Evolutionary conservation across 2,888 invertebrate species (phyloP), one percentile per base, ranked within the genome.

Genomic region (Meteorus cinctellus): DNA sequence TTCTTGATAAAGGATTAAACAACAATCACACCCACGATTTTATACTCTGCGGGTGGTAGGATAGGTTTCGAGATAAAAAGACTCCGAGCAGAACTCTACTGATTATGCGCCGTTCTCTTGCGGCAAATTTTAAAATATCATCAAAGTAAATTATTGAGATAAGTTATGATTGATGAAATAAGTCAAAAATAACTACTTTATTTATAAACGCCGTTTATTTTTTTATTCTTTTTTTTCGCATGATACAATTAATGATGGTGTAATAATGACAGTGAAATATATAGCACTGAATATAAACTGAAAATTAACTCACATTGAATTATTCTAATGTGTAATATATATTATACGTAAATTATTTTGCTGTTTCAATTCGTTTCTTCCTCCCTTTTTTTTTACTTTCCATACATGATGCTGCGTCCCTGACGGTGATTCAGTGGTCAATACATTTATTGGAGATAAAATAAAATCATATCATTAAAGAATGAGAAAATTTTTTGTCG

Each of bases 231-330:
- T 71, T 71, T 70, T 76, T 69, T 76, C 72, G 76, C 76, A 76
- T 76, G 76, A 72, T 76, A 76, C 76, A 76, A 76, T 76, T 71
- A 76, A 76, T 76, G 76, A 68, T 76, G 72, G 68, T 76, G 76
- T 76, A 76, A 87, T 87, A 88, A 88, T 88, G 88, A 88, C 88
- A 88, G 87, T 88, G 88, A 88, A 88, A 88, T 88, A 87, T 86
- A 88, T 88, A 88, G 86, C 88, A 88, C 86, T 86, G 88, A 88
- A 87, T 86, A 86, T 86, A 87, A 87, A 88, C 86, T 85, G 87
- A 88, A 87, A 86, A 86, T 85, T 86, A 86, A 87, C 69, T 76
- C 76, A 76, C 76, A 76, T 76, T 76, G 72, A 76, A 67, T 72
- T 76, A 76, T 59, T 76, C 72, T 76, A 76, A 72, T 76, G 63